Percentiles rank a stretch among this genome's conserved stretches.
Evolutionary conservation across 2,113 vertebrate species (phyloP).

Genomic region (Lophius piscatorius): DNA sequence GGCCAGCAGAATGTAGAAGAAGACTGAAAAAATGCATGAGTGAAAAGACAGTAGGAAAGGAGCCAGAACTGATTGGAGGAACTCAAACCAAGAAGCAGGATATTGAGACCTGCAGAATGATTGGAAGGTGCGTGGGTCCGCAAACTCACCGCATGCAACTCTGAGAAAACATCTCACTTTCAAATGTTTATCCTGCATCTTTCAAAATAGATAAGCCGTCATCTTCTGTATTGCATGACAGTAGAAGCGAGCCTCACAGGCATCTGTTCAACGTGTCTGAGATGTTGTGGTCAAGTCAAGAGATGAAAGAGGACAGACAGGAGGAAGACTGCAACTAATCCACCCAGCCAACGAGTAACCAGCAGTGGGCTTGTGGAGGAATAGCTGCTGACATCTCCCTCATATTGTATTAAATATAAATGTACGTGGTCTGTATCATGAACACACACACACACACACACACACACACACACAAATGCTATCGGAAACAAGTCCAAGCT

Average conservation of each 20-base stretch:
- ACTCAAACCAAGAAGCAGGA: slow-evolving; percentile 26
- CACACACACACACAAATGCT: no score
- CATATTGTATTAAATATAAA: no score
- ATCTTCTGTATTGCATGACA: slow-evolving; percentile 1
- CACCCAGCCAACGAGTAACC: neutral
- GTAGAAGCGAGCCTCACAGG: neutral
- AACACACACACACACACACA: no score
- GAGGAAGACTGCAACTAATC: slow-evolving; percentile 2
- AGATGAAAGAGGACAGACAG: slow-evolving; percentile 2
- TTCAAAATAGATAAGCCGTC: slow-evolving; percentile 42
- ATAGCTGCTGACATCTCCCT: no score
- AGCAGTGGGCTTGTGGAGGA: neutral
- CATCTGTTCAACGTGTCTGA: neutral
- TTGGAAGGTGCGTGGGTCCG: slow-evolving; percentile 1
- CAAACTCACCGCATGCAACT: slow-evolving; percentile 1
- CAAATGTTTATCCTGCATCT: slow-evolving; percentile 24
- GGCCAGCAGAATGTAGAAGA: slow-evolving; percentile 14
- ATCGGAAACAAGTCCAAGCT: no score
- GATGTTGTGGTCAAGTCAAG: slow-evolving; percentile 22
- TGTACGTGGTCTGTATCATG: no score
- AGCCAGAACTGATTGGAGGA: slow-evolving; percentile 8
- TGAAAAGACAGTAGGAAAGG: neutral
- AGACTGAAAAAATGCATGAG: neutral
- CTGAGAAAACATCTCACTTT: slow-evolving; percentile 16
- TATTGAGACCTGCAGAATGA: slow-evolving; percentile 7